Evolutionary conservation across 2,888 invertebrate genomes (phyloP), one percentile per base, ranked within the genome.

Genomic region (Pteria penguin): DNA sequence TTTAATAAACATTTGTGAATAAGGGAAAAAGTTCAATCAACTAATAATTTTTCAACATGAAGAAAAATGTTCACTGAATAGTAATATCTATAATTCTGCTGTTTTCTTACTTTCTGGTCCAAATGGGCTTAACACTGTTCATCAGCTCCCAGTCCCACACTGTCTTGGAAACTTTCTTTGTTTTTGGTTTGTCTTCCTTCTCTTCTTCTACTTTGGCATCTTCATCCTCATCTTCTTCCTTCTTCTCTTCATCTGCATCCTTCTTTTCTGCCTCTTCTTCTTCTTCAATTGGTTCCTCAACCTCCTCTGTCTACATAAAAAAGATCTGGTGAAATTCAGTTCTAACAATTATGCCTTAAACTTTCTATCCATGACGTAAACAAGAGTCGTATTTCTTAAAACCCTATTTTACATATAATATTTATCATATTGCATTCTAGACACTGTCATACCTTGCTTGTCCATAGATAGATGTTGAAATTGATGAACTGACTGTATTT

Each of bases 401-500:
- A n/a, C n/a, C n/a, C n/a, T n/a, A n/a, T n/a, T n/a, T n/a, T n/a
- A n/a, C n/a, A n/a, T n/a, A n/a, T 26, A 57, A 0, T 57, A 26
- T 45, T 14, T 11, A n/a, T n/a, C n/a, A n/a, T n/a, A n/a, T n/a
- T n/a, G n/a, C n/a, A n/a, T n/a, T n/a, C n/a, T n/a, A n/a, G n/a
- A n/a, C n/a, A n/a, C n/a, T n/a, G n/a, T n/a, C 18, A 68, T 84
- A 93, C 94, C 90, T 94, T 95, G 89, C 94, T 95, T 60, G 96
- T 95, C 98, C 98, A 99, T 92, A 99, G 93, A 93, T 96, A 96
- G 92, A 99, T 99, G 78, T 97, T 97, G 95, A 99, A 99, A 93
- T 98, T 99, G 92, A 99, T 99, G 93, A 99, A 99, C 94, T 99
- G 99, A 4, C 98, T 98, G 93, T 99, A 99, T 93, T 99, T 99